A percentile compares a stretch with the other conserved stretches of the same genome.
These are phyloP conservation scores for Urophycis tenuis DNA, from an alignment of 2,797 vertebrate species.

Conservation along the genomic window DNA sequence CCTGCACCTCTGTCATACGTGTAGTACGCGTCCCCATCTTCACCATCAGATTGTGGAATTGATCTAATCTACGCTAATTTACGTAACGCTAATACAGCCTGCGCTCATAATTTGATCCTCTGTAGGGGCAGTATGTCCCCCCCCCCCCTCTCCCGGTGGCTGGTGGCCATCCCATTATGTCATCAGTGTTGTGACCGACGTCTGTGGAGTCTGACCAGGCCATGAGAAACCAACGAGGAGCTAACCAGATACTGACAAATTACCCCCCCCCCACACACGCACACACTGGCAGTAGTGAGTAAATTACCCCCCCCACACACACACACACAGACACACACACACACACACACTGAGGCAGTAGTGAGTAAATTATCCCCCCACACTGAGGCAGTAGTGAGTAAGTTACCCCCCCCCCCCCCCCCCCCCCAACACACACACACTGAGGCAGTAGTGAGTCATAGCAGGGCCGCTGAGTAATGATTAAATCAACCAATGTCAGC, in stretches of 20 bases:
- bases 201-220: neutral
- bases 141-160: too few species aligned
- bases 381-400: neutral
- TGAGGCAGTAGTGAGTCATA: neutral
- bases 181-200: neutral
- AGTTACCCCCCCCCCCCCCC: too few species aligned
- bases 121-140: too few species aligned
- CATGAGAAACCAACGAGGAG: neutral
- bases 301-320: too few species aligned
- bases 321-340: neutral
- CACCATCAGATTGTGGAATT: neutral
- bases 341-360: neutral
- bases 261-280: neutral
- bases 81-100: too few species aligned
- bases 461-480: neutral
- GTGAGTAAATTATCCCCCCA: too few species aligned
- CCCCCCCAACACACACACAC: too few species aligned
- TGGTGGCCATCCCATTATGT: neutral
- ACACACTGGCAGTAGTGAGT: neutral
- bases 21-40: neutral
- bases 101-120: neutral
- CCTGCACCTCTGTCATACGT: neutral
- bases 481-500: neutral
- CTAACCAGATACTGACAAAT: slow-evolving; percentile 5
- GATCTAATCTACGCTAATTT: neutral